Conservation (phyloP, 35 echinoderm and acorn worm species). For the Eucidaris tribuloides region DNA sequence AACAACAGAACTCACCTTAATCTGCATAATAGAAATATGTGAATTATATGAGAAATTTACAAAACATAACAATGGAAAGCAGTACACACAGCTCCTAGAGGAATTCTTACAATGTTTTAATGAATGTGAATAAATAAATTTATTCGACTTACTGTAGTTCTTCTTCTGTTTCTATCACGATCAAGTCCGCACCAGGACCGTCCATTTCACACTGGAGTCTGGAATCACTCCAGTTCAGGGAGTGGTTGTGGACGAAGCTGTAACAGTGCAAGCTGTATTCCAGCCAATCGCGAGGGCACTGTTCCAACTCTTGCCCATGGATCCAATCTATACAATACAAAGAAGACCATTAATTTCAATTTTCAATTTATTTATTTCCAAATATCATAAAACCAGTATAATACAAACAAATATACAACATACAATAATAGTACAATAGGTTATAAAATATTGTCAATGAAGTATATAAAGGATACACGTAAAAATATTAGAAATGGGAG, state of each 20-base stretch:
- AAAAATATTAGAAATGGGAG: too few species aligned
- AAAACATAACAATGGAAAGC: neutral
- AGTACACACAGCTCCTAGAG: neutral
- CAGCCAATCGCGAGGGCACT: constrained; percentile 25
- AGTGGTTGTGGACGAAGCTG: neutral
- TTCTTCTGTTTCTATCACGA: constrained; percentile 20
- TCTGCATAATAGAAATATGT: neutral
- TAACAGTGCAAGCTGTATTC: constrained; percentile 18
- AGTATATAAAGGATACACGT: too few species aligned
- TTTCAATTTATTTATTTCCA: too few species aligned
- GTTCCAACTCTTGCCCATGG: neutral
- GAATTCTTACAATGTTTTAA: neutral
- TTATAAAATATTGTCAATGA: too few species aligned
- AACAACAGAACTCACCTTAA: too few species aligned
- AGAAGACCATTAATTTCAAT: neutral
- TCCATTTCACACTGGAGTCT: neutral
- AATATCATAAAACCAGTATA: too few species aligned
- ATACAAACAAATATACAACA: too few species aligned
- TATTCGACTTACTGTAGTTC: constrained; percentile 19
- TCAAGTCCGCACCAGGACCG: neutral
- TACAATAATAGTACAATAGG: too few species aligned
- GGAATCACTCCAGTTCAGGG: constrained; percentile 3
- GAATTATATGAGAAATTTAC: neutral
- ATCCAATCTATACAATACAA: neutral
- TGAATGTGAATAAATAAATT: neutral